phyloP scores from a whole-genome alignment of 2,888 invertebrate species.

The Elgonia sp. region DNA sequence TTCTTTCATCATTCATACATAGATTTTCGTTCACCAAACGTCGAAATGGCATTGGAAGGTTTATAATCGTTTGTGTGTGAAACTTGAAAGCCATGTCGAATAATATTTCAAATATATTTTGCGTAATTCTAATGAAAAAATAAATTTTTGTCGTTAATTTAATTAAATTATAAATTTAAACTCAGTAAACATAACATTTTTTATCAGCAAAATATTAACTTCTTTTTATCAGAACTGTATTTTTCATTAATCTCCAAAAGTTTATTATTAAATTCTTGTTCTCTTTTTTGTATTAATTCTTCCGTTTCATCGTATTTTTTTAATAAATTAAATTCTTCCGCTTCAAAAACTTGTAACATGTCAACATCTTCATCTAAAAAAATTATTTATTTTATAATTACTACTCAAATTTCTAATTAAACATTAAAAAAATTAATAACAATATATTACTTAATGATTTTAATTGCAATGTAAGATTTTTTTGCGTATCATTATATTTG shows the following conservation, averaged over 20 bases:
- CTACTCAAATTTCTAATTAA: neutral
- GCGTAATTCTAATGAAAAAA: slow-evolving; percentile 80
- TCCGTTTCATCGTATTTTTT: slow-evolving; percentile 77
- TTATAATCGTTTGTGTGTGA: slow-evolving; percentile 79
- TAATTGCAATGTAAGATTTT: slow-evolving; percentile 79
- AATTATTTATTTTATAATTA: slow-evolving; percentile 10
- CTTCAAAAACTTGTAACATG: slow-evolving; percentile 83
- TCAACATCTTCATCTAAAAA: slow-evolving; percentile 83
- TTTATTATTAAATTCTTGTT: slow-evolving; percentile 76
- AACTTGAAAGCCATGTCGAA: slow-evolving; percentile 79
- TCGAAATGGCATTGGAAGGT: slow-evolving; percentile 78
- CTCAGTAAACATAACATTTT: neutral
- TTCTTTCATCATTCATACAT: slow-evolving; percentile 80
- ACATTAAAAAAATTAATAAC: neutral
- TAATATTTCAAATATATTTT: slow-evolving; percentile 81
- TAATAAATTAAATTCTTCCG: slow-evolving; percentile 74
- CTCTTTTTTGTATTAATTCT: slow-evolving; percentile 76
- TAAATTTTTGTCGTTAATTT: neutral
- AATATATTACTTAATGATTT: slow-evolving; percentile 82
- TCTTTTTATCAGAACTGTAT: slow-evolving; percentile 81
- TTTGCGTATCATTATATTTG: slow-evolving; percentile 79
- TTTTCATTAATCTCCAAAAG: slow-evolving; percentile 79
- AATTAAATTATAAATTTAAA: neutral
- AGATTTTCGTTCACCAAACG: slow-evolving; percentile 83
- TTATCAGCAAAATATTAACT: slow-evolving; percentile 78